Percentiles rank a stretch among this genome's conserved stretches.
phyloP scores from a whole-genome alignment of 2,888 invertebrate genomes.

The Cephalotes varians region DNA sequence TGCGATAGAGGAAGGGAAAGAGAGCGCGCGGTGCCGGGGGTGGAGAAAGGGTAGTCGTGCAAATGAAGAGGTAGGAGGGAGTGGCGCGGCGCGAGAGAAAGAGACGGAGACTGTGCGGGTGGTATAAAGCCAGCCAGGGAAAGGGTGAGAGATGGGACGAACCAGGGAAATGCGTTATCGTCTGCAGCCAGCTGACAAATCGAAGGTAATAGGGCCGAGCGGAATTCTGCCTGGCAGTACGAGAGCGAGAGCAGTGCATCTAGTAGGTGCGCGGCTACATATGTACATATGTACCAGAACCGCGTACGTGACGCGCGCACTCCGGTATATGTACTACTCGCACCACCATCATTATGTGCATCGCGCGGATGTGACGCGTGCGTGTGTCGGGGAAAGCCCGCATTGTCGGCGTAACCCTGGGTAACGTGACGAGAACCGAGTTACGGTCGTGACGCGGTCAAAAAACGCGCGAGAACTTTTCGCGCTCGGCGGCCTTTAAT shows the following conservation, averaged over 20 bases:
- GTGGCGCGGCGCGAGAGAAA: conserved; percentile 57
- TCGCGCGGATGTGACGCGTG: conserved; percentile 52
- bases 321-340: conserved; percentile 58
- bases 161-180: conserved; percentile 82
- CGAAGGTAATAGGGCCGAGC: conserved; percentile 83
- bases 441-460: conserved; percentile 49
- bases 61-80: conserved; percentile 34
- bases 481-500: conserved; percentile 60
- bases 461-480: conserved; percentile 57
- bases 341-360: conserved; percentile 65
- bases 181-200: conserved; percentile 83
- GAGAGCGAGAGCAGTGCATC: conserved; percentile 76
- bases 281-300: conserved; percentile 64
- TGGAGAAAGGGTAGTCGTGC: conserved; percentile 44
- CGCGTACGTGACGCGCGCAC: conserved; percentile 62
- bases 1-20: conserved; percentile 53
- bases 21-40: conserved; percentile 12
- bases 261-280: conserved; percentile 73
- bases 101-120: conserved; percentile 60
- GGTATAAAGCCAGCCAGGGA: conserved; percentile 61
- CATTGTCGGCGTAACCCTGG: conserved; percentile 53
- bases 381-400: conserved; percentile 33
- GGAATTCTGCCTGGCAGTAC: conserved; percentile 79
- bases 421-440: conserved; percentile 64
- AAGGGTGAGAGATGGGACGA: conserved; percentile 73